Base-by-base conservation (phyloP, 1,140 invertebrate genomes). In the Globodera rostochiensis region DNA sequence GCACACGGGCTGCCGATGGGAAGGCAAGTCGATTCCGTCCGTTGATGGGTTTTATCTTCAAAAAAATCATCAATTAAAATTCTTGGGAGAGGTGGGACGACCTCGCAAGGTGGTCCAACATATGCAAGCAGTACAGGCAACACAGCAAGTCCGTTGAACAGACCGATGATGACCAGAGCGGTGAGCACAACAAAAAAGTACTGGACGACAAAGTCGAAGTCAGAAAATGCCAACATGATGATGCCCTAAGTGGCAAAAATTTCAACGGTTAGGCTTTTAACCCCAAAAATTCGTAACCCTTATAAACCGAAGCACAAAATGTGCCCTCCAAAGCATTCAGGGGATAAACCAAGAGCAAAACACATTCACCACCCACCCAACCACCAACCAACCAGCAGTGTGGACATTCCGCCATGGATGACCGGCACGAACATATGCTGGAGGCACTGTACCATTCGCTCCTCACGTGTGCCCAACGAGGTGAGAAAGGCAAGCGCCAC, bases 121-220 rank as follows among this genome's bases (percentile, higher is more conserved):
- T 97, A 90, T 9, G 94, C 94, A 13, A 99, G 90, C 4, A 98
- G 88, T n/a, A 98, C 94, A 11, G 97, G 97, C 87, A 98, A 94
- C 86, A 98, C 94, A 71, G 97, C 92, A n/a, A 98, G 91, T 13
- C 96, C 95, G 91, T 98, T 98, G 15, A 96, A 90, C 69, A 85
- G 64, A 69, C 96, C 95, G 80, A 97, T 92, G 19, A 94, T 91
- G 11, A 98, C 93, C 0, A 97, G 92, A 15, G 94, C 93, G 6
- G 95, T 90, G 66, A 97, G 91, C 13, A 96, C 93, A 83, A 93
- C 93, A 90, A 96, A 96, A 90, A 97, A 96, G 91, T 98, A 95
- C 83, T 93, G 93, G 60, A 96, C 93, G 79, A 98, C 95, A 90
- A 98, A 98, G 85, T 97, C 96, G 90, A 98, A 98, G 83, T 98